Base-by-base conservation (phyloP, 2,888 invertebrate genomes). In the Branchipolynoe longqiensis region DNA sequence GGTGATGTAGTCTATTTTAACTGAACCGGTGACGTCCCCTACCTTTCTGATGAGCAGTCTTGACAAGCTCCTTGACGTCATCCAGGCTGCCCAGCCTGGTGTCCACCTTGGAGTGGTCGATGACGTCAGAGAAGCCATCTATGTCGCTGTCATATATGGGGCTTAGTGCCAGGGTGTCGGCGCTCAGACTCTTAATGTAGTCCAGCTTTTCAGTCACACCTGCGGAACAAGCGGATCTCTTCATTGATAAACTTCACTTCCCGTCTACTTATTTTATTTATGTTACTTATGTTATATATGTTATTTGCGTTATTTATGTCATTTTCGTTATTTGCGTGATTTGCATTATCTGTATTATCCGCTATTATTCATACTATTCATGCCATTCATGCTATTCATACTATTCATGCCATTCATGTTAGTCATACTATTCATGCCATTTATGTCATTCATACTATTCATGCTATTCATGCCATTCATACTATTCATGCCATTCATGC, bases 101-200 rank as follows among this genome's bases (percentile, higher is more conserved):
- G 38, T 88, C 84, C 6, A 89, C 64, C 3, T 48, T 69, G 28
- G 18, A 85, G 86, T 89, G 89, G 59, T 88, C 41, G 0, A 64
- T 78, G 84, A 89, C 86, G 62, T 89, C 89, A 82, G 87, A 85
- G 18, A 87, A 89, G 25, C 83, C 86, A 69, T 88, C 89, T 3
- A 58, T 54, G 12, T 78, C 56, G 41, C 82, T 87, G 54, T 84
- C 28, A 85, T 91, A 93, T 85, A 92, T 87, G 1, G 93, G 91
- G 85, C 91, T 91, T 28, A 93, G 87, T 0, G 92, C 89, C 25
- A 93, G 87, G 12, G 90, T 89, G 14, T 88, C 88, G 0, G 90
- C 90, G 0, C 92, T 91, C 1, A 92, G 88, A 14, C 89, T 89
- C 40, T 90, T 87, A 74, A 93, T 88, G 85, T 92, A 91, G 83